Conservation (phyloP, 2,888 invertebrate species). For the Acrobasis consociella region DNA sequence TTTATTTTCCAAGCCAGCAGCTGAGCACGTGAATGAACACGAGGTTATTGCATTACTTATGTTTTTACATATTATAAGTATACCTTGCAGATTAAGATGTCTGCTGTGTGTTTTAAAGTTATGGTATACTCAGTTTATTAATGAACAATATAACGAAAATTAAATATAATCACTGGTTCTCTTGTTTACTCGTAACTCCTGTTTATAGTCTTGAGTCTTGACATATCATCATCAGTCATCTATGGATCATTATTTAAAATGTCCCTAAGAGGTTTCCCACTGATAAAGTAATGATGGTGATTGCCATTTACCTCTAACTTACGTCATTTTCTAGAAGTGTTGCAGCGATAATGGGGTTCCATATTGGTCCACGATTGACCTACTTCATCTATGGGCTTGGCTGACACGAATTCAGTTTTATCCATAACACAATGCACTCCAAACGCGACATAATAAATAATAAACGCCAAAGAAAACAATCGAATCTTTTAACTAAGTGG, state of each 20-base stretch:
- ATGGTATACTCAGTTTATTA: not conserved
- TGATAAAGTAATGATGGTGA: constrained; percentile 56
- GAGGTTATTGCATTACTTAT: too few species aligned
- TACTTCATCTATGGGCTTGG: constrained; percentile 63
- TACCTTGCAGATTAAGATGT: too few species aligned
- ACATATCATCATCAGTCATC: constrained; percentile 41
- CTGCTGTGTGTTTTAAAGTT: too few species aligned
- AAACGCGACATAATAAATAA: constrained; percentile 48
- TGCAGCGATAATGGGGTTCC: constrained; percentile 65
- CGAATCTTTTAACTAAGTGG: constrained; percentile 63
- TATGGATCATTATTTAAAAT: constrained; percentile 51
- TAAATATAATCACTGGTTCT: not conserved
- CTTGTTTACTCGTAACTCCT: constrained; percentile 7
- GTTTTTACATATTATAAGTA: too few species aligned
- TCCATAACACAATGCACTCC: constrained; percentile 54
- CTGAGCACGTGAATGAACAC: too few species aligned
- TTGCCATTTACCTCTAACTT: constrained; percentile 57
- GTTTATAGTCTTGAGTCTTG: constrained; percentile 33
- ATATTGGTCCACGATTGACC: constrained; percentile 67
- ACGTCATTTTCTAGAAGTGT: constrained; percentile 59
- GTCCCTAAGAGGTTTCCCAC: constrained; percentile 57
- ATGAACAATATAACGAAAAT: not conserved
- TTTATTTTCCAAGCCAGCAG: not conserved
- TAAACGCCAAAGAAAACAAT: constrained; percentile 62
- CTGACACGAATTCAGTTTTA: constrained; percentile 63